phyloP scores from a whole-genome alignment of 2,113 vertebrate species.

The Cynocephalus volans region DNA sequence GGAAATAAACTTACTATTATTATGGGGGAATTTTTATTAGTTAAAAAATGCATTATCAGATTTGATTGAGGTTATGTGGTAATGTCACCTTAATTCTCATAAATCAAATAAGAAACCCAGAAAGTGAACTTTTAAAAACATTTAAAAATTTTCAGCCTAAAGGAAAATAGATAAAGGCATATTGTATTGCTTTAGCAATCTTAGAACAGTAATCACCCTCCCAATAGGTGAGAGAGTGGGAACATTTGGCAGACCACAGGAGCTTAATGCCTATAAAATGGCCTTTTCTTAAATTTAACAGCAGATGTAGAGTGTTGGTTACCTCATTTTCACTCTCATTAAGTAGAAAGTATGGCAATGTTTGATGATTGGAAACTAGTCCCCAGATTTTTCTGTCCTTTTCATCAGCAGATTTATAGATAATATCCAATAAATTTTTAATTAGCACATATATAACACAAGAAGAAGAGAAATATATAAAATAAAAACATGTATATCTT shows the following conservation, averaged over 20 bases:
- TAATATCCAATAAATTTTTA: slow-evolving; percentile 12
- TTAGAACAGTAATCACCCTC: slow-evolving; percentile 52
- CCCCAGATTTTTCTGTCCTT: neutral
- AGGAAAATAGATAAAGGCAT: slow-evolving; percentile 58
- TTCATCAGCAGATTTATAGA: neutral
- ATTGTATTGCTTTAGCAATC: slow-evolving; percentile 6
- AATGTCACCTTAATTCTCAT: slow-evolving; percentile 63
- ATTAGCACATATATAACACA: neutral
- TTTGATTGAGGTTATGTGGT: slow-evolving; percentile 41
- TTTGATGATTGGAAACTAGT: neutral
- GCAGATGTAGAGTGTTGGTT: neutral
- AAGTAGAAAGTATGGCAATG: neutral
- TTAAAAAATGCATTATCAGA: slow-evolving; percentile 40
- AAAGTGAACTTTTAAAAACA: slow-evolving; percentile 60
- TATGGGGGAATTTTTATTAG: slow-evolving; percentile 61
- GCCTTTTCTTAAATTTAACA: slow-evolving; percentile 54
- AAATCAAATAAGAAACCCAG: slow-evolving; percentile 58
- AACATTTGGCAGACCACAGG: slow-evolving; percentile 65
- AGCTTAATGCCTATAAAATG: slow-evolving; percentile 62
- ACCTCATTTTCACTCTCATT: slow-evolving; percentile 72
- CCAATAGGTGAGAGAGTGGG: slow-evolving; percentile 53
- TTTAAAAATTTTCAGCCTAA: slow-evolving; percentile 32
- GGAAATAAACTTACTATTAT: slow-evolving; percentile 74
- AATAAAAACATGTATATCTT: neutral
- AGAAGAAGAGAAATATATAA: slow-evolving; percentile 5